These are phyloP conservation scores for Drosophila ironensis DNA, from an alignment of 1,140 invertebrate genomes.

Conservation along the genomic window DNA sequence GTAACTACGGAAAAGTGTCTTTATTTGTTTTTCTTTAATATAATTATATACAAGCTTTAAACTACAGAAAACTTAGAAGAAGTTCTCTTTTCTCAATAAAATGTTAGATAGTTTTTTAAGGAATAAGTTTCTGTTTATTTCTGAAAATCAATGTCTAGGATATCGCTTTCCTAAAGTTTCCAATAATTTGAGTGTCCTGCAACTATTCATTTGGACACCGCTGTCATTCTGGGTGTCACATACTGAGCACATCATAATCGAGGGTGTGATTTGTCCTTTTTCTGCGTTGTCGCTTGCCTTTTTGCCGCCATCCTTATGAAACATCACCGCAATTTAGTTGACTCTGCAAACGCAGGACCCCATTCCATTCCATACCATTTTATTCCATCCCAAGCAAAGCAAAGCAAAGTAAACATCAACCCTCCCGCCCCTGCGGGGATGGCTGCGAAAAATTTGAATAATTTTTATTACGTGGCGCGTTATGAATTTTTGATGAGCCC, in stretches of 20 bases:
- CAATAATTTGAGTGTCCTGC: no score
- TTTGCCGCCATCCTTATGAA: constrained; percentile 60
- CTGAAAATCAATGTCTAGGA: no score
- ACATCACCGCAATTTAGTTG: constrained; percentile 78
- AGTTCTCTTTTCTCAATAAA: no score
- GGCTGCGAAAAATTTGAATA: constrained; percentile 80
- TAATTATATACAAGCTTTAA: no score
- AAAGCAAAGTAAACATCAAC: neutral
- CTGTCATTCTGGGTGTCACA: constrained; percentile 12
- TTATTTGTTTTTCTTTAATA: no score
- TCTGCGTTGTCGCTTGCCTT: constrained; percentile 37
- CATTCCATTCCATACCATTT: neutral
- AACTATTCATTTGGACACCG: neutral
- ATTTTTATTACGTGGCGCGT: constrained; percentile 81
- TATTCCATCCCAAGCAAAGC: no score
- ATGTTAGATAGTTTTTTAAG: no score
- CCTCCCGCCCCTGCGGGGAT: constrained; percentile 1
- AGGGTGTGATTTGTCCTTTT: constrained; percentile 81
- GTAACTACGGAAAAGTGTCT: no score
- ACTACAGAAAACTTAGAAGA: no score
- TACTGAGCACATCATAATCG: constrained; percentile 66
- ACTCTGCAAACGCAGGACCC: constrained; percentile 19
- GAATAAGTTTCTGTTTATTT: no score
- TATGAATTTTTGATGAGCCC: constrained; percentile 81
- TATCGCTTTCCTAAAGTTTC: no score